Conservation (phyloP, 2,888 invertebrate genomes). For the Baronia brevicornis region DNA sequence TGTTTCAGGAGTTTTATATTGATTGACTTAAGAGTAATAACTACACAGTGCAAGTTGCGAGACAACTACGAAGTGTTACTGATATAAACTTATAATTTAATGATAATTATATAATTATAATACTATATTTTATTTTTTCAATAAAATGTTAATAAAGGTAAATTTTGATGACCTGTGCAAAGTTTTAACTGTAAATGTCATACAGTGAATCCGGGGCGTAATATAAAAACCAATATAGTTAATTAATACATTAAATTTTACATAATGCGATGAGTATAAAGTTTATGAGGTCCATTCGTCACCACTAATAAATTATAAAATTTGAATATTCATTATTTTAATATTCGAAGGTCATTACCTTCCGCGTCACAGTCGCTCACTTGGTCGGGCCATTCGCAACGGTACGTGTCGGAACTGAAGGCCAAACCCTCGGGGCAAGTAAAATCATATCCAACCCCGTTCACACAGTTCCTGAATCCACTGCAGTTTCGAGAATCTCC, state of each 20-base stretch:
- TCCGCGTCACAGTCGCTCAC: conserved; percentile 87
- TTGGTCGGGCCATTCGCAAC: conserved; percentile 93
- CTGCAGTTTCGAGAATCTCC: conserved; percentile 81
- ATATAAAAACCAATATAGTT: not conserved
- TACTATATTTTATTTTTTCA: too few relatives aligned
- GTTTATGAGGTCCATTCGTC: conserved; percentile 1
- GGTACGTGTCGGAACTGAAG: conserved; percentile 81
- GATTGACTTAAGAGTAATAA: too few relatives aligned
- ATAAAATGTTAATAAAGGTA: too few relatives aligned
- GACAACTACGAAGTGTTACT: too few relatives aligned
- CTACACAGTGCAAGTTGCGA: too few relatives aligned
- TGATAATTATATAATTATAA: too few relatives aligned
- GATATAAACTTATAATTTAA: too few relatives aligned
- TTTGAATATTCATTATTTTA: conserved; percentile 7
- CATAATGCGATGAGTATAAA: conserved; percentile 6
- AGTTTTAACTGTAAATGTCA: conserved; percentile 12
- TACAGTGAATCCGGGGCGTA: conserved; percentile 11
- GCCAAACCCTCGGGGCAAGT: conserved; percentile 91
- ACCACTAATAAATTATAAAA: conserved; percentile 5
- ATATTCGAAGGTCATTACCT: conserved; percentile 60
- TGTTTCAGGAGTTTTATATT: too few relatives aligned
- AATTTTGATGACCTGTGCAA: too few relatives aligned
- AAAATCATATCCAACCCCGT: conserved; percentile 83
- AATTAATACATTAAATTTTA: conserved; percentile 2
- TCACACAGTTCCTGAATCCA: conserved; percentile 87